Base-by-base conservation (phyloP, 2,113 vertebrate species). In the Bucco capensis region DNA sequence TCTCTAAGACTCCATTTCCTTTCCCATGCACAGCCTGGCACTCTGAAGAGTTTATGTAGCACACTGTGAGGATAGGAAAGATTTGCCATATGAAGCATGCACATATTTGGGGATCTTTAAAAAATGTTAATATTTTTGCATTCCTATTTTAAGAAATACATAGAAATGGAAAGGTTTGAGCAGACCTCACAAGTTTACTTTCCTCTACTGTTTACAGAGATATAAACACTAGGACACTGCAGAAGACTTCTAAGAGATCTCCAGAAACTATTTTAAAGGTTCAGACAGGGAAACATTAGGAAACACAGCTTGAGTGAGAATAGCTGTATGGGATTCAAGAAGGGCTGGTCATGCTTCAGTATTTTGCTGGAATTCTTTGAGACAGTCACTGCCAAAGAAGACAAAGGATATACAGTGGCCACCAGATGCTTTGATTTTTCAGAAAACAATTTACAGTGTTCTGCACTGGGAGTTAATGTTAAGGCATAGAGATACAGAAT, bases 381-480 rank as follows among this genome's bases (percentile, higher is more conserved):
- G 92, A 93, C 89, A 87, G 46, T 89, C 90, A 49, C 73, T 93
- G 94, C 92, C 88, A 94, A 92, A 93, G 89, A 82, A 89, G 95
- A 93, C 93, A 89, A 79, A 94, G 60, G 83, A 90, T 89, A 66
- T 84, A 76, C 72, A 84, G 66, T 96, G 77, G 78, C 47, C 87
- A 86, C 90, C 85, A 70, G 88, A 86, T 93, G 67, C 65, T 95
- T 95, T 96, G 92, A 95, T 96, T 96, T 97, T 95, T 92, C 50
- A 86, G 81, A 86, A 95, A 93, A 81, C 37, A 88, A 54, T 94
- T 95, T 93, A 71, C 47, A 85, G 42, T 83, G 83, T 78, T 94
- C 93, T 79, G 61, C 77, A 53, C 72, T 96, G 80, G 86, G 97
- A 96, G 91, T 96, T 96, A 97, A 86, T 96, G 93, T 92, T 93